Conservation (phyloP, 2,797 vertebrate genomes). For the Anguilla megastoma region DNA sequence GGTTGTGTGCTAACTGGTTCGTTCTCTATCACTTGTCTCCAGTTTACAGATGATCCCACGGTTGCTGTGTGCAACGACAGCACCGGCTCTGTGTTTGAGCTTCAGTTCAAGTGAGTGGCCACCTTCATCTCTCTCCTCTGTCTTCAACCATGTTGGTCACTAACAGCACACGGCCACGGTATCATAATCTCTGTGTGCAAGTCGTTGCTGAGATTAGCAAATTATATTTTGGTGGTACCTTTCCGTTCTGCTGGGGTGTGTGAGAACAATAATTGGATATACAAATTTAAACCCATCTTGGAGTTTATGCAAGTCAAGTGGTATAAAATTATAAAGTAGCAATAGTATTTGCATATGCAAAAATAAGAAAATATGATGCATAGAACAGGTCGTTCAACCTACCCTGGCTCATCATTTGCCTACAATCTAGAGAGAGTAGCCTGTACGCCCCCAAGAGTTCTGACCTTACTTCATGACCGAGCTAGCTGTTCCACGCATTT, state of each 20-base stretch:
- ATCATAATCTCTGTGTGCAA: not conserved
- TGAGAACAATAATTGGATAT: not conserved
- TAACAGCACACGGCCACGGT: not conserved
- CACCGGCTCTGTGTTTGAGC: slow-evolving; percentile 35
- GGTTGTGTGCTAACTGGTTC: not conserved
- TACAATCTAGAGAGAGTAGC: not conserved
- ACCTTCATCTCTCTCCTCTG: not conserved
- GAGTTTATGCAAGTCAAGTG: not conserved
- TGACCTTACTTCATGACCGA: not conserved
- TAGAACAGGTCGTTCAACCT: no score
- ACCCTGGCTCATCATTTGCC: no score
- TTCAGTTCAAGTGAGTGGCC: slow-evolving; percentile 37
- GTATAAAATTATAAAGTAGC: not conserved
- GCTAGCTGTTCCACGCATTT: not conserved
- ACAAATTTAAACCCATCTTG: not conserved
- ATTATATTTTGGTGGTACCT: not conserved
- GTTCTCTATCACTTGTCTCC: not conserved
- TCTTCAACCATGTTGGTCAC: not conserved
- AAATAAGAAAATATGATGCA: no score
- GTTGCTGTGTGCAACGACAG: slow-evolving; percentile 40
- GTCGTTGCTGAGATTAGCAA: not conserved
- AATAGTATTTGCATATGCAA: not conserved
- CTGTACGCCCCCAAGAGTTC: not conserved
- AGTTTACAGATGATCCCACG: slow-evolving; percentile 38
- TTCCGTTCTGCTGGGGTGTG: not conserved